A percentile compares a stretch with the other conserved stretches of the same genome.
These are phyloP conservation scores for Todiramphus chloris DNA, from an alignment of 2,113 vertebrate species.

Conservation along the genomic window DNA sequence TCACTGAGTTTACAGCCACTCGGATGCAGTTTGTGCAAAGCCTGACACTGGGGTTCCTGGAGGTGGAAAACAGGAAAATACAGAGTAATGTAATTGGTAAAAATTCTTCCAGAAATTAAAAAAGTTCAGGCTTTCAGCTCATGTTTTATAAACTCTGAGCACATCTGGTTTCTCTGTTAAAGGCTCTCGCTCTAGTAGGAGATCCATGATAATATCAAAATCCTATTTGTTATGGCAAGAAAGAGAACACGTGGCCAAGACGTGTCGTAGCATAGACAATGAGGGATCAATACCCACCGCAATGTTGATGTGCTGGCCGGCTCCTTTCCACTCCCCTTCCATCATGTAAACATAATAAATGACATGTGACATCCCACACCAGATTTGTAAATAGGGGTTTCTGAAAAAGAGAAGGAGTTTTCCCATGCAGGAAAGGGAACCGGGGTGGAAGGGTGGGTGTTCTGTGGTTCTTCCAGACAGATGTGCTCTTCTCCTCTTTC, in stretches of 20 bases:
- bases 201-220: neutral
- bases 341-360: neutral
- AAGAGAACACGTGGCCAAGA: neutral
- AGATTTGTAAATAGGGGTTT: neutral
- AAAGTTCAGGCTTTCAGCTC: neutral
- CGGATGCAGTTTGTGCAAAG: accelerated
- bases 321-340: neutral
- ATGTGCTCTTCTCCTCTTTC: neutral
- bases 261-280: accelerated
- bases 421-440: neutral
- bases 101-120: neutral
- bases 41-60: neutral
- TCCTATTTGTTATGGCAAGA: neutral
- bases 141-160: neutral
- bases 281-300: neutral
- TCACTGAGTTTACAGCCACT: neutral
- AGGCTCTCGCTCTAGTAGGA: neutral
- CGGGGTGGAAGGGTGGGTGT: neutral
- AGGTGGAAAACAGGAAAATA: neutral
- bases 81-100: neutral
- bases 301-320: neutral
- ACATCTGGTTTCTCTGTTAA: neutral
- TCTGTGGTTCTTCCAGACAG: neutral
- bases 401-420: neutral
- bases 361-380: neutral